phyloP scores from a whole-genome alignment of 2,113 vertebrate species.

The Xenopus laevis region DNA sequence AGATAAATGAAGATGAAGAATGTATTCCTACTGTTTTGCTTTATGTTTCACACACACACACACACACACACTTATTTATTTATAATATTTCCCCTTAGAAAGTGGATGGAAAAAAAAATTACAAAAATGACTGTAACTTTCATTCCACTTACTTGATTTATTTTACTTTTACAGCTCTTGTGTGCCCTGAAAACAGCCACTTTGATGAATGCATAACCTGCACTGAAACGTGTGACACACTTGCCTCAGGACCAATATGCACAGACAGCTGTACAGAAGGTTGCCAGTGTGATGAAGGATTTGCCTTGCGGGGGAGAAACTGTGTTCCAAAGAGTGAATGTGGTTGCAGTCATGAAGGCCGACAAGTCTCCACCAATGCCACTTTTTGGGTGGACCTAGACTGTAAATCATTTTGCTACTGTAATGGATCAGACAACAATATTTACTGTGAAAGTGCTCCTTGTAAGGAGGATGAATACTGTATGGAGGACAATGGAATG shows the following conservation, averaged over 20 bases:
- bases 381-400: slow-evolving; percentile 93
- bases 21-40: too few species aligned
- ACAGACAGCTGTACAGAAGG: slow-evolving; percentile 79
- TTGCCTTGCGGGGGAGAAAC: slow-evolving; percentile 70
- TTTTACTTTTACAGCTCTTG: slow-evolving; percentile 68
- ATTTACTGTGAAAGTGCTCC: slow-evolving; percentile 82
- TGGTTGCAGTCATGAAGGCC: slow-evolving; percentile 83
- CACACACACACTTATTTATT: too few species aligned
- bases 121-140: too few species aligned
- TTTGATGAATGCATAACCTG: slow-evolving; percentile 92
- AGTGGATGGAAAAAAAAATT: too few species aligned
- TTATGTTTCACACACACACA: too few species aligned
- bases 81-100: too few species aligned
- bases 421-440: slow-evolving; percentile 90
- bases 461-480: slow-evolving; percentile 84
- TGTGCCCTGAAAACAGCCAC: slow-evolving; percentile 89
- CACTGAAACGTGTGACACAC: slow-evolving; percentile 78
- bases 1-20: too few species aligned
- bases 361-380: slow-evolving; percentile 82
- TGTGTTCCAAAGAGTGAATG: slow-evolving; percentile 84
- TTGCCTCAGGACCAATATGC: slow-evolving; percentile 75
- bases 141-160: slow-evolving; percentile 14
- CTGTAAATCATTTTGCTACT: slow-evolving; percentile 93
- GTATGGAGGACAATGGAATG: slow-evolving; percentile 77
- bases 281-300: slow-evolving; percentile 89